Evolutionary conservation across 2,888 invertebrate species (phyloP).

Genomic region (Agrenia bidenticulata): DNA sequence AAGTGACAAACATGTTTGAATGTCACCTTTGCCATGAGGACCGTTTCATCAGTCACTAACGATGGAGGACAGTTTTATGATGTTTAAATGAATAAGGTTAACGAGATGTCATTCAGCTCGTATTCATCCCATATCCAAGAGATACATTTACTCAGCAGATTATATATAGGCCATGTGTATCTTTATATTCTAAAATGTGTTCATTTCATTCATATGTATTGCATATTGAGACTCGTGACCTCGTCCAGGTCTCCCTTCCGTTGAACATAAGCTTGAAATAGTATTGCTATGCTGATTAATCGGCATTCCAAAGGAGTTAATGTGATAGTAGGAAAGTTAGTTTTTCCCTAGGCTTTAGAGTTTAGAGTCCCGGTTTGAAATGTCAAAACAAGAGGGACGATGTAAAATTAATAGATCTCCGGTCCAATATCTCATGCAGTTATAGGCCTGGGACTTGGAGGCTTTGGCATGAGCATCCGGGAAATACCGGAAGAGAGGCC

Average conservation of each 20-base stretch:
- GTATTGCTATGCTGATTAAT: too few species aligned
- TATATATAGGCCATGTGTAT: too few species aligned
- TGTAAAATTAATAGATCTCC: constrained; percentile 10
- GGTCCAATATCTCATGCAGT: neutral
- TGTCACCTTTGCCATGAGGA: neutral
- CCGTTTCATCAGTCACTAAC: neutral
- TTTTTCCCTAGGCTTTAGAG: neutral
- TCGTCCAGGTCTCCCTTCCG: too few species aligned
- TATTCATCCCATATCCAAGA: neutral
- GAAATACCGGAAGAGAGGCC: neutral
- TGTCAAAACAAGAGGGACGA: constrained; percentile 13
- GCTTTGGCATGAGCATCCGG: constrained; percentile 7
- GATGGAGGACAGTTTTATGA: constrained; percentile 9
- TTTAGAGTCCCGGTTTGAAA: neutral
- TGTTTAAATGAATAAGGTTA: constrained; percentile 3
- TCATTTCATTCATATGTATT: too few species aligned
- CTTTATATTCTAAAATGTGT: too few species aligned
- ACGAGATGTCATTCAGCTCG: neutral
- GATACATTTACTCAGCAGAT: too few species aligned
- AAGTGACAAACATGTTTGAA: neutral
- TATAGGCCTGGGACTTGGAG: neutral
- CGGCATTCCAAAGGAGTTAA: too few species aligned
- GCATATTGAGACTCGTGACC: too few species aligned
- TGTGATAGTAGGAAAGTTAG: too few species aligned
- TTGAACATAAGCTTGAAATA: too few species aligned